Conservation (phyloP, 35 echinoderm and acorn worm genomes). For the Heliocidaris tuberculata region DNA sequence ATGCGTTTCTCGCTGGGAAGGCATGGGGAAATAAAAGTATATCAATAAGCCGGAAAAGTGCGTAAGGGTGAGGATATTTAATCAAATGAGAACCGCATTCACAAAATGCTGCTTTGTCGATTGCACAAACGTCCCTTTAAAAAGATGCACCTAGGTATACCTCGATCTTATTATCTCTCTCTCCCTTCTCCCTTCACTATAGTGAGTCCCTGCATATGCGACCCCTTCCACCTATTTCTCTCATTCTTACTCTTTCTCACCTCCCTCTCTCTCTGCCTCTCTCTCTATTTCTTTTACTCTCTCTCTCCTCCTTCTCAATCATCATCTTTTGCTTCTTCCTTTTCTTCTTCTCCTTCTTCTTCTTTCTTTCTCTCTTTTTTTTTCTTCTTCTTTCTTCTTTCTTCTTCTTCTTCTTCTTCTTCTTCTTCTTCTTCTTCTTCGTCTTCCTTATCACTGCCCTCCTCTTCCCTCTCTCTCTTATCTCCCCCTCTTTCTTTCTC, state of each 20-base stretch:
- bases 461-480: too few species aligned
- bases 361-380: too few species aligned
- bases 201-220: too few species aligned
- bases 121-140: neutral
- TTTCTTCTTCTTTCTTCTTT: too few species aligned
- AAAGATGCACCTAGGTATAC: neutral
- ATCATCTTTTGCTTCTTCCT: neutral
- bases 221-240: neutral
- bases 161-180: neutral
- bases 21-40: neutral
- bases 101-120: neutral
- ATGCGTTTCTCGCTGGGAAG: neutral
- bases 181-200: neutral
- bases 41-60: constrained; percentile 8
- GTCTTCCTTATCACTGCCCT: too few species aligned
- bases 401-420: too few species aligned
- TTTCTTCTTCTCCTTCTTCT: neutral
- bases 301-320: neutral
- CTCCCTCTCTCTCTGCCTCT: neutral
- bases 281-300: neutral
- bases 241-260: neutral
- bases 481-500: too few species aligned
- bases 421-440: too few species aligned
- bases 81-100: neutral
- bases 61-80: constrained; percentile 24